Percentiles rank a stretch among this genome's conserved stretches.
phyloP scores from a whole-genome alignment of 2,113 vertebrate genomes.

The Pelusios castaneus region DNA sequence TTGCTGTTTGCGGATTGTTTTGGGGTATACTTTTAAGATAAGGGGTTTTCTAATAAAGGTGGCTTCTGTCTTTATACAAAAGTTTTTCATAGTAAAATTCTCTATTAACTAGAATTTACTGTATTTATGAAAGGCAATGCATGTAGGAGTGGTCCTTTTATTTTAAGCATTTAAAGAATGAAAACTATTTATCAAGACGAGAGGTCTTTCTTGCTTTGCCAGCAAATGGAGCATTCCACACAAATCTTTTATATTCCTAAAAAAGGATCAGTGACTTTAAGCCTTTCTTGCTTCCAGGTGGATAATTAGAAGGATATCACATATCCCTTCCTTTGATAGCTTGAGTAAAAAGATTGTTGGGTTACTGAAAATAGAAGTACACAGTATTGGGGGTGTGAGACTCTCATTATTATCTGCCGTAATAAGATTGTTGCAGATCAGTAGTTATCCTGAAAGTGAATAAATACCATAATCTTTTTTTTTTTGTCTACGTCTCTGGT shows the following conservation, averaged over 20 bases:
- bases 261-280: background rate
- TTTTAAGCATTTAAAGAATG: background rate
- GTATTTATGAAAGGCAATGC: background rate
- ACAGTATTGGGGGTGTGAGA: background rate
- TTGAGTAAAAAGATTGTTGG: background rate
- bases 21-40: background rate
- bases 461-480: background rate
- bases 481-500: background rate
- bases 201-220: background rate
- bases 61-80: background rate
- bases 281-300: background rate
- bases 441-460: constrained; percentile 27
- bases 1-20: background rate
- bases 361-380: background rate
- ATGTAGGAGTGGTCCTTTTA: background rate
- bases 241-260: background rate
- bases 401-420: constrained; percentile 44
- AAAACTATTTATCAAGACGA: background rate
- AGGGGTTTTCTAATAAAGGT: background rate
- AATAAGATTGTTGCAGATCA: constrained; percentile 45
- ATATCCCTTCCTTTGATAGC: constrained; percentile 6
- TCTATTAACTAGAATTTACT: background rate
- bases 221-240: background rate
- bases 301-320: background rate
- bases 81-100: background rate